Base-by-base conservation (phyloP, 2,113 vertebrate genomes). In the Apaloderma vittatum region DNA sequence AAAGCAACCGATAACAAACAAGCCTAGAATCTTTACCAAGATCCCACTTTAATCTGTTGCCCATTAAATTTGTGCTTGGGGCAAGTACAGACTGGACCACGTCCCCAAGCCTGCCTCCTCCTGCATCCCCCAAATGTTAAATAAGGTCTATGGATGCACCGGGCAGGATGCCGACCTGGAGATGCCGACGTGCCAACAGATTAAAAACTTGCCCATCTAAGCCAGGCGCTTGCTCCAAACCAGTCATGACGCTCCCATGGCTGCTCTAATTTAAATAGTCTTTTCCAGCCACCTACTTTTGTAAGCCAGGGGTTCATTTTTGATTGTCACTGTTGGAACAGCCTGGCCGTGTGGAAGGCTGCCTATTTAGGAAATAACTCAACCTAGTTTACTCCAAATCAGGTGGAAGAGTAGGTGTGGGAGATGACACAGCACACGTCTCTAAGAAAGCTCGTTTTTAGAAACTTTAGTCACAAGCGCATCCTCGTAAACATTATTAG, bases 371-470 rank as follows among this genome's bases (percentile, higher is more conserved):
- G 74, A 87, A 86, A 71, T 14, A 92, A 75, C 58, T 49, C 20
- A 7, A 86, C 52, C 61, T 68, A 49, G 45, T 51, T 46, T 49
- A 49, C 59, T 65, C 52, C 15, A 36, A 61, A 48, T 9, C 7
- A 3, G 18, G 37, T 58, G 51, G 74, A 73, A 88, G 68, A 36
- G 63, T 8, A 90, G 63, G 91, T 92, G 85, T 46, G 65, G 71
- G 78, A 92, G 72, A 88, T 26, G 37, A 66, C 34, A 73, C 2
- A 21, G 61, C 48, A 62, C 37, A 3, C 0, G 0, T 75, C 49
- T 94, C 86, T 54, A 74, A 51, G 43, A 88, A 51, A 57, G 34
- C 67, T 66, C 48, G 58, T 75, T 94, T 91, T 77, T 87, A 85
- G 61, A 67, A 72, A 29, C 55, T 58, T 91, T 11, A 85, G 90